Evolutionary conservation across 2,888 invertebrate species (phyloP), one percentile per base, ranked within the genome.

Genomic region (Chromoteleia sp.): DNA sequence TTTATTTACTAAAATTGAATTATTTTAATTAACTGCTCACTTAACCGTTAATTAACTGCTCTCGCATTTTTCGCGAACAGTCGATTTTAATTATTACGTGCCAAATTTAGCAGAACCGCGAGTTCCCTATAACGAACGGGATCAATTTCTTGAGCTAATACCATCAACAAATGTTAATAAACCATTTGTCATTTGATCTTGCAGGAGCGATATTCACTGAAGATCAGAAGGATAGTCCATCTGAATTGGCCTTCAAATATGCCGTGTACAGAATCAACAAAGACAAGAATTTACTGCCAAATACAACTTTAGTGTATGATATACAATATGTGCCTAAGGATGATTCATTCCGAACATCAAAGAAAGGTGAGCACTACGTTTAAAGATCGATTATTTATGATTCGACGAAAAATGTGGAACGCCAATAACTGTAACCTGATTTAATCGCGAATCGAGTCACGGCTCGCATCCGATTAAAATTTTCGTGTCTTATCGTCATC

Each of bases 231-330:
- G 97, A 97, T 84, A 96, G 96, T 84, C 96, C 96, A 82, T 94
- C 96, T 0, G 98, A 98, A 92, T 93, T 97, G 84, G 98, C 98
- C 0, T 98, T 98, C 93, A 98, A 98, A 89, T 98, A 98, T 93
- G 98, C 98, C 5, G 97, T 98, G 10, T 97, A 98, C 92, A 94
- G 96, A 84, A 97, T 98, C 89, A 98, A 98, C 93, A 96, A 97
- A 88, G 97, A 98, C 88, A 94, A 96, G 68, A 94, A 93, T 79
- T 93, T 98, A 12, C 93, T 98, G 68, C 96, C 98, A 0, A 96
- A 97, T 88, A 97, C 96, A 0, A 97, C 97, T 1, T 93, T 98
- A 41, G 95, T 97, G n/a, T 98, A 98, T 91, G 97, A 98, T 88
- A 97, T 98, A 86, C 96, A 97, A 92, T 97, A 98, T 91, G 96